Base-by-base conservation (phyloP, 2,888 invertebrate species). In the Archips crataeganus region DNA sequence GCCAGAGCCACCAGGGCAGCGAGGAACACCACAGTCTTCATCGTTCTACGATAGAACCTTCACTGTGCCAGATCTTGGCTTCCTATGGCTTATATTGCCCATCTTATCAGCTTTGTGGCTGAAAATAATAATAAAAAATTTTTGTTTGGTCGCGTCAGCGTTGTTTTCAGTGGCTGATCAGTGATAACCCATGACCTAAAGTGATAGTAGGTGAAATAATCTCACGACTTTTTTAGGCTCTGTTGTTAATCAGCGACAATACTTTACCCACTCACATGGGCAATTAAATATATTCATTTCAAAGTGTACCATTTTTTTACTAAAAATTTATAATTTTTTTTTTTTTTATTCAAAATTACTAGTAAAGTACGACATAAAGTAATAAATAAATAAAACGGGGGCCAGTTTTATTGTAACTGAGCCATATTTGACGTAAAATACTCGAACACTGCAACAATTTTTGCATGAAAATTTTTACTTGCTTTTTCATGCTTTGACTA, bases 11-110 rank as follows among this genome's bases (percentile, higher is more conserved):
- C 76, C 54, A 81, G 75, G 59, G 79, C 76, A 59, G 83, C 80
- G 39, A 86, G 77, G 65, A 84, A 76, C 70, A 84, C 74, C 74
- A 84, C 77, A 77, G 82, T 80, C 82, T 79, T 85, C 85, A 82
- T 83, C 64, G 75, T 83, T 68, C 73, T 47, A 49, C 59, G 59
- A 51, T 67, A 10, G 42, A 62, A 70, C 54, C 65, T 67, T 51
- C 71, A 77, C 77, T 78, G 77, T 77, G 61, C 72, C 59, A 8
- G 13, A 9, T 4, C 51, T 54, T 8, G 23, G 15, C 3, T 23
- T 54, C 15, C 51, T 15, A 54, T 15, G 51, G 51, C 51, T 54
- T 54, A 54, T 54, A 54, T 54, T 54, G 51, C 8, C 15, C 51
- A 23, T 9, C 51, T 54, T 54, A 54, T 54, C 51, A 54, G 51